Conservation (phyloP, 2,888 invertebrate species). For the Stenurella melanura region DNA sequence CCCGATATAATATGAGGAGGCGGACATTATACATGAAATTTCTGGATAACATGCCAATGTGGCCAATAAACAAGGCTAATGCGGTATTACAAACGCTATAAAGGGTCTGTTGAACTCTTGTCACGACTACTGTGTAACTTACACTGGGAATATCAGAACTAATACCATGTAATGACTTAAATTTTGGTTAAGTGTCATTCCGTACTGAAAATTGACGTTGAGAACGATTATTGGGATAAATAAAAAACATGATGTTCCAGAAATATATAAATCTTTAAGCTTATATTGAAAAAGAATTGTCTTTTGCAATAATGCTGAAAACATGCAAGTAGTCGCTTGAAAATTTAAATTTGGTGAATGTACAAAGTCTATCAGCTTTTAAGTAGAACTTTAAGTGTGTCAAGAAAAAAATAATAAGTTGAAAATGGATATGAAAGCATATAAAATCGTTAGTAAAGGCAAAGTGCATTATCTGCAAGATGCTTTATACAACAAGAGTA, state of each 20-base stretch:
- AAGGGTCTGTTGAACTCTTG: constrained; percentile 58
- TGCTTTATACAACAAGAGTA: no score
- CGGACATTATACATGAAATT: constrained; percentile 55
- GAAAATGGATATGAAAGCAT: no score
- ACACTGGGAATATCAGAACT: constrained; percentile 20
- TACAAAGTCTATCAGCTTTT: no score
- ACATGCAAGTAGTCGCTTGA: no score
- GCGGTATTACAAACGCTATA: constrained; percentile 55
- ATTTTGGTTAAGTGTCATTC: constrained; percentile 20
- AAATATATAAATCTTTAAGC: neutral
- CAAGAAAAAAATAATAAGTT: no score
- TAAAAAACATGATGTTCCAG: neutral
- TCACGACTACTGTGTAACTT: constrained; percentile 45
- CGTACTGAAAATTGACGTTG: neutral
- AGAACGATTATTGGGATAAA: constrained; percentile 7
- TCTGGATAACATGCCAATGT: constrained; percentile 55
- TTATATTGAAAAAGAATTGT: no score
- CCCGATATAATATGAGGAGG: constrained; percentile 53
- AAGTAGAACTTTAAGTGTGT: no score
- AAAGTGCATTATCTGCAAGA: no score
- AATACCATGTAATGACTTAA: constrained; percentile 29
- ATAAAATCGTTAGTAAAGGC: no score
- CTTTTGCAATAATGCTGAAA: no score
- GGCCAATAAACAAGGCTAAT: constrained; percentile 58
- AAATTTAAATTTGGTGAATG: no score